Evolutionary conservation across 2,113 vertebrate genomes (phyloP).

Genomic region (Entelurus aequoreus): DNA sequence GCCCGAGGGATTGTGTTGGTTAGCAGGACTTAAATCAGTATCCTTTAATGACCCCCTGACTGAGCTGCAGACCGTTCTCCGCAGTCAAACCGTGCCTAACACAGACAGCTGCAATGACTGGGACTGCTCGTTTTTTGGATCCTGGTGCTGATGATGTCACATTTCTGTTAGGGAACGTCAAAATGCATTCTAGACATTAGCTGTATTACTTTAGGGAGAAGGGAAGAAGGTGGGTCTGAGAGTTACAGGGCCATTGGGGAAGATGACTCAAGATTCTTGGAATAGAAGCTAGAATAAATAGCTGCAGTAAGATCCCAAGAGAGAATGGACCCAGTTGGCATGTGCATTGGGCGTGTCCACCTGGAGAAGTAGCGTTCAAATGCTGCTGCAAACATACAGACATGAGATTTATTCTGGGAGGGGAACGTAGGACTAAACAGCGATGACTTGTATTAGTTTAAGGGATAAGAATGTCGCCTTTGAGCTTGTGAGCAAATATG

Average conservation of each 20-base stretch:
- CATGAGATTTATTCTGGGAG: slow-evolving; percentile 38
- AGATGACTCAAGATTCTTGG: background rate
- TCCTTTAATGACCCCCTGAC: background rate
- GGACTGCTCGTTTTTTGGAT: background rate
- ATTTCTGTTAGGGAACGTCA: background rate
- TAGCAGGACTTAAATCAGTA: background rate
- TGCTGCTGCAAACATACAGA: slow-evolving; percentile 45
- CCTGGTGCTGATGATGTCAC: background rate
- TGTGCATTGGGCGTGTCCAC: slow-evolving; percentile 1
- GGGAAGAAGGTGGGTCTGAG: background rate
- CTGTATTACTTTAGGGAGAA: background rate
- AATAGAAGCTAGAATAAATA: slow-evolving; percentile 8
- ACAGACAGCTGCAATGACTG: background rate
- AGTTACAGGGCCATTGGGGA: background rate
- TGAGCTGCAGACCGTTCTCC: background rate
- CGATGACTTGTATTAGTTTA: slow-evolving; percentile 42
- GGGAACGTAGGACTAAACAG: slow-evolving; percentile 50
- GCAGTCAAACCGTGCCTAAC: background rate
- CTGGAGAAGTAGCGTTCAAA: slow-evolving; percentile 23
- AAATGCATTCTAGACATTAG: background rate
- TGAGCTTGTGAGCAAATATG: slow-evolving; percentile 20
- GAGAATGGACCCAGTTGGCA: slow-evolving; percentile 6
- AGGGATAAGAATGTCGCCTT: slow-evolving; percentile 51
- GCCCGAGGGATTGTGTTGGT: background rate
- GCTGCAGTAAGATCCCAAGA: slow-evolving; percentile 7